A percentile compares a stretch with the other conserved stretches of the same genome.
phyloP scores from a whole-genome alignment of 1,140 invertebrate species.

The Heliconius hewitsoni region DNA sequence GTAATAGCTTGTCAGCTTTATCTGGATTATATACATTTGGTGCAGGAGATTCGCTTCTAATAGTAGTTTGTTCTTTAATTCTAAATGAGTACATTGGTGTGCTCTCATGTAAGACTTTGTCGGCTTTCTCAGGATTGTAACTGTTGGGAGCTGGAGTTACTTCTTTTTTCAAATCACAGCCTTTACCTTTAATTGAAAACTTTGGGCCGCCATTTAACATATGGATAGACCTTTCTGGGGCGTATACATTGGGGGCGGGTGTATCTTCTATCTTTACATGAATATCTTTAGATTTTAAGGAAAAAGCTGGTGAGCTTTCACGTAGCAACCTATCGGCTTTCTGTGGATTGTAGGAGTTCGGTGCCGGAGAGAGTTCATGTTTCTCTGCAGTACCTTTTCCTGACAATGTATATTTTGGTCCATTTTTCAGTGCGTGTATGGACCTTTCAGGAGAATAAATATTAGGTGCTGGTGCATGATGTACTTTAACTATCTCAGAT shows the following conservation, averaged over 20 bases:
- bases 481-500: conserved; percentile 67
- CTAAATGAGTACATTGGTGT: conserved; percentile 81
- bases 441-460: conserved; percentile 84
- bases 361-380: conserved; percentile 76
- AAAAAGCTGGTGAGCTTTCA: conserved; percentile 79
- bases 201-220: conserved; percentile 85
- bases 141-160: conserved; percentile 88
- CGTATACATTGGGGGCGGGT: conserved; percentile 84
- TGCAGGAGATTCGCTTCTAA: conserved; percentile 85
- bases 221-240: conserved; percentile 86
- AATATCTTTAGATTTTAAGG: conserved; percentile 77
- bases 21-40: conserved; percentile 88
- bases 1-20: conserved; percentile 84
- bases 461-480: conserved; percentile 80
- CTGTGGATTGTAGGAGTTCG: conserved; percentile 84
- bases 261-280: conserved; percentile 75
- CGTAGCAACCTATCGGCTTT: conserved; percentile 81
- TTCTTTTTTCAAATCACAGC: conserved; percentile 72
- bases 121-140: conserved; percentile 86
- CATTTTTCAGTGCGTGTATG: conserved; percentile 64
- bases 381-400: conserved; percentile 75
- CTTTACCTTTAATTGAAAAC: conserved; percentile 86
- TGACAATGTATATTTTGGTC: conserved; percentile 81
- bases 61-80: conserved; percentile 73
- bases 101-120: conserved; percentile 80